Evolutionary conservation across 2,797 vertebrate species (phyloP).

Genomic region (Gymnoscopelus microlampas): DNA sequence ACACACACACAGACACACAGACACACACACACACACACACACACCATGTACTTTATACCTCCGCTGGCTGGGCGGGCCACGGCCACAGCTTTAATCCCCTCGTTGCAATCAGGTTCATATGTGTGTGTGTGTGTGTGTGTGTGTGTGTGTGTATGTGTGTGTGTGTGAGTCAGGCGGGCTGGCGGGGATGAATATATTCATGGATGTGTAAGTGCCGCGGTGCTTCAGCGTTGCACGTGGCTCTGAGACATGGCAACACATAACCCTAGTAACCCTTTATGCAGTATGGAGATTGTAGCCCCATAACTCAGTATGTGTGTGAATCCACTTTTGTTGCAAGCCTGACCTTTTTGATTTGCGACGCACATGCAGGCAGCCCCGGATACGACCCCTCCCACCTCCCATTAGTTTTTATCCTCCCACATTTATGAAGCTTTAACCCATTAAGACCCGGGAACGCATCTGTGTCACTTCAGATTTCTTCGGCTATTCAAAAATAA

Average conservation of each 20-base stretch:
- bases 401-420: conserved; percentile 18
- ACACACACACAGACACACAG: not conserved
- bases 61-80: conserved; percentile 34
- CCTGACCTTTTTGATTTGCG: conserved; percentile 60
- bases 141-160: too few relatives aligned
- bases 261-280: conserved; percentile 37
- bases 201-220: conserved; percentile 19
- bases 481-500: too few relatives aligned
- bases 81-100: conserved; percentile 41
- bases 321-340: conserved; percentile 38
- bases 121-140: conserved; percentile 13
- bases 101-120: conserved; percentile 37
- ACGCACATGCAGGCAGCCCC: conserved; percentile 25
- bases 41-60: conserved; percentile 46
- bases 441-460: too few relatives aligned
- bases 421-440: conserved; percentile 44
- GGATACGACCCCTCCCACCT: conserved; percentile 52
- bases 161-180: not conserved
- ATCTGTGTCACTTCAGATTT: too few relatives aligned
- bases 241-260: not conserved
- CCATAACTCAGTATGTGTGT: conserved; percentile 34
- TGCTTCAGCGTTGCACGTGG: not conserved
- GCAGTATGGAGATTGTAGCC: conserved; percentile 41
- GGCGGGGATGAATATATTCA: conserved; percentile 9
- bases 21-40: not conserved